A percentile compares a stretch with the other conserved stretches of the same genome.
phyloP scores from a whole-genome alignment of 2,888 invertebrate genomes.

The Lepidocyrtinus sp. region DNA sequence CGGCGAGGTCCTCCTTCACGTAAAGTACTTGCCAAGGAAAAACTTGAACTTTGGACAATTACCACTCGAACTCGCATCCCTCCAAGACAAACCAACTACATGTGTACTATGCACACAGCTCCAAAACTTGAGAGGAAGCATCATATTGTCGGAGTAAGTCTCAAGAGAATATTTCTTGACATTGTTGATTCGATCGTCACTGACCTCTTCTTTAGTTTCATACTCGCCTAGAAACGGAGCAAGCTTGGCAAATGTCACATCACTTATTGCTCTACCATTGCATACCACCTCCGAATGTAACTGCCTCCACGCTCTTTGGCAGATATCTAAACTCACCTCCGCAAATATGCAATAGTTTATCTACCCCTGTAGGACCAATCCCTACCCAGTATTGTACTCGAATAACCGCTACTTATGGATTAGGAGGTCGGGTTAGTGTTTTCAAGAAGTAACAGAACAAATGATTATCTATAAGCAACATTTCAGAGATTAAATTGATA shows the following conservation, averaged over 20 bases:
- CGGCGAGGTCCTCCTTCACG: background rate
- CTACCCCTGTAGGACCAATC: background rate
- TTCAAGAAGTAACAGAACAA: background rate
- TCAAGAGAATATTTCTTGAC: no score
- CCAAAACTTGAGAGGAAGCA: slow-evolving; percentile 20
- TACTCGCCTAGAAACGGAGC: slow-evolving; percentile 12
- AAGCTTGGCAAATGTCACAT: slow-evolving; percentile 28
- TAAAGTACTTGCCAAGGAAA: background rate
- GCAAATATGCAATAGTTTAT: slow-evolving; percentile 10
- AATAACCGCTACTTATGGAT: background rate
- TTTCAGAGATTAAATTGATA: background rate
- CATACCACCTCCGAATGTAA: background rate
- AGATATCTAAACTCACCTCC: background rate
- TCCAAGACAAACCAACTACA: background rate
- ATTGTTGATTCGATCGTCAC: background rate
- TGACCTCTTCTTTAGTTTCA: background rate
- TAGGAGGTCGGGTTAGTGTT: background rate
- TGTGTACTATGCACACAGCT: slow-evolving; percentile 24
- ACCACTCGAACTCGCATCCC: background rate
- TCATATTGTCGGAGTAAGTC: slow-evolving; percentile 39
- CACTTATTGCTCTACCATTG: slow-evolving; percentile 34
- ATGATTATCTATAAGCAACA: background rate
- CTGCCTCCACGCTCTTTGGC: background rate
- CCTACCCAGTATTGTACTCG: slow-evolving; percentile 22
- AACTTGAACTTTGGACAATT: slow-evolving; percentile 21